These are phyloP conservation scores for Bimastos eiseni DNA, from an alignment of 2,888 invertebrate species.

Conservation along the genomic window DNA sequence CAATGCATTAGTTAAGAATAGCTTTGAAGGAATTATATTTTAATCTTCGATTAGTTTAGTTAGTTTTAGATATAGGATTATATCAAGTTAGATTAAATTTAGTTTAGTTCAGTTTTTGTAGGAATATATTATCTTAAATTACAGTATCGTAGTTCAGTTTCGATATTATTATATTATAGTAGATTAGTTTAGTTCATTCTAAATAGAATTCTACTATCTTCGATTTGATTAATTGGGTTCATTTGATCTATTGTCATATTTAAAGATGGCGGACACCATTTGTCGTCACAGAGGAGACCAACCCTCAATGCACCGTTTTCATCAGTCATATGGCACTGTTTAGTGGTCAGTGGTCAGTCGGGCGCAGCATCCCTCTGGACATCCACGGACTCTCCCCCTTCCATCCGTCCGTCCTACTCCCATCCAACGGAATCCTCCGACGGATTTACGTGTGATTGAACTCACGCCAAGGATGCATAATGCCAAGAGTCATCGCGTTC, in stretches of 20 bases:
- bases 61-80: too few species aligned
- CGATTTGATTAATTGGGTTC: neutral
- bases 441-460: neutral
- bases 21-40: too few species aligned
- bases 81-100: too few species aligned
- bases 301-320: neutral
- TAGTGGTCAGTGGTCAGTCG: neutral
- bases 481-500: neutral
- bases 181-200: too few species aligned
- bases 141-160: too few species aligned
- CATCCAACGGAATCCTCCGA: neutral
- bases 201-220: too few species aligned
- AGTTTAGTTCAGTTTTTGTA: too few species aligned
- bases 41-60: too few species aligned
- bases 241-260: neutral
- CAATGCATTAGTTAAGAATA: too few species aligned
- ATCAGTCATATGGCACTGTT: neutral
- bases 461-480: conserved; percentile 7
- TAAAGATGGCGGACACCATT: too few species aligned
- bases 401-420: neutral
- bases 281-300: neutral
- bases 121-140: too few species aligned
- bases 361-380: neutral
- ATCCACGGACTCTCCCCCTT: neutral
- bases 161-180: too few species aligned